Conservation (phyloP, 2,797 vertebrate genomes). For the Echiichthys vipera region DNA sequence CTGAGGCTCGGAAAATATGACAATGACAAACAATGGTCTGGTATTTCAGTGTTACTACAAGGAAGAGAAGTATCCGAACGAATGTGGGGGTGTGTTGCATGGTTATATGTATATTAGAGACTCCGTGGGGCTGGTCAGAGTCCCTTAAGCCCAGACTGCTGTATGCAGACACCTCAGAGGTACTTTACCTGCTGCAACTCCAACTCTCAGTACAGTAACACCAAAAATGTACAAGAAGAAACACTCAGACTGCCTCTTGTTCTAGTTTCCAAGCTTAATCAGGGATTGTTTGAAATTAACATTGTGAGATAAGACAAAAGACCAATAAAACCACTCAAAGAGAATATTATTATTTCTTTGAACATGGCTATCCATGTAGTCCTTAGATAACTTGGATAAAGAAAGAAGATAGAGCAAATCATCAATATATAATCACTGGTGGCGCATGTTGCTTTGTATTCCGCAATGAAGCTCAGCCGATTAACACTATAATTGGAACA, state of each 20-base stretch:
- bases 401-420: slow-evolving; percentile 23
- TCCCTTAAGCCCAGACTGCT: slow-evolving; percentile 42
- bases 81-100: slow-evolving; percentile 47
- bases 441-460: slow-evolving; percentile 46
- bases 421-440: neutral
- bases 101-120: slow-evolving; percentile 56
- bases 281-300: slow-evolving; percentile 31
- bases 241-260: slow-evolving; percentile 39
- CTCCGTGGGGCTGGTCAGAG: slow-evolving; percentile 43
- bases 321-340: slow-evolving; percentile 28
- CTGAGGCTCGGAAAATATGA: slow-evolving; percentile 73
- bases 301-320: slow-evolving; percentile 28
- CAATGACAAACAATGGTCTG: slow-evolving; percentile 78
- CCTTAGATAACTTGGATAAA: slow-evolving; percentile 18
- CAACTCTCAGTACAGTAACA: slow-evolving; percentile 3
- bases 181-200: slow-evolving; percentile 11
- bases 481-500: slow-evolving; percentile 56
- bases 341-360: slow-evolving; percentile 19
- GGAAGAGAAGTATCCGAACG: slow-evolving; percentile 45
- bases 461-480: slow-evolving; percentile 12
- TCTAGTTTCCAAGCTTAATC: slow-evolving; percentile 51
- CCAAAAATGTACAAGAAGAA: slow-evolving; percentile 30
- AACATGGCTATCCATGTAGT: slow-evolving; percentile 1
- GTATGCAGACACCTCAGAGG: slow-evolving; percentile 15
- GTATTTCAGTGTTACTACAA: slow-evolving; percentile 60